phyloP scores from a whole-genome alignment of 2,113 vertebrate species.

The Cyanoliseus patagonus region DNA sequence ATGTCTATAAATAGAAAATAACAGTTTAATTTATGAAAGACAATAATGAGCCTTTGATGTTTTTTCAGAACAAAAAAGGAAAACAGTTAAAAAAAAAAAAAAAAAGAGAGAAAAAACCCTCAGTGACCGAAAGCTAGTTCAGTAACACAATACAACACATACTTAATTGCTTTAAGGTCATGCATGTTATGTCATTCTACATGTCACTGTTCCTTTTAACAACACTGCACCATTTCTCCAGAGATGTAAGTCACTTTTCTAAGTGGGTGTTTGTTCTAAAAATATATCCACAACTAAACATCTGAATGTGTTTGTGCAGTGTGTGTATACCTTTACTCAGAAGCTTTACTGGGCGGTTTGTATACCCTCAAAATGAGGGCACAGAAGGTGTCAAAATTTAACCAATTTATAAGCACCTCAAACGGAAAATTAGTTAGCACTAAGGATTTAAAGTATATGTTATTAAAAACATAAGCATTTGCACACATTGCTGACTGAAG shows the following conservation, averaged over 20 bases:
- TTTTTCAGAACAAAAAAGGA: background rate
- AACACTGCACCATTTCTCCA: background rate
- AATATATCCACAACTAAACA: background rate
- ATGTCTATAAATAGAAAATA: background rate
- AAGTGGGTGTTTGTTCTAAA: constrained; percentile 10
- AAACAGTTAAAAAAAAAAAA: background rate
- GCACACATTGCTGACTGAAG: background rate
- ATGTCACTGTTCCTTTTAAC: background rate
- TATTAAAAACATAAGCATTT: background rate
- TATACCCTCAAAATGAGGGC: background rate
- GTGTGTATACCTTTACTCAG: background rate
- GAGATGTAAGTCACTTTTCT: background rate
- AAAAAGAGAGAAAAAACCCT: background rate
- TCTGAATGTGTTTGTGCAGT: background rate
- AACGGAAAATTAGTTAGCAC: background rate
- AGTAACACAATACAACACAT: background rate
- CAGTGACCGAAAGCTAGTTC: background rate
- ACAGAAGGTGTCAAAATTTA: background rate
- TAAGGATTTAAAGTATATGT: background rate
- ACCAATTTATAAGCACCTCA: background rate
- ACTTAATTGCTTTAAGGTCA: background rate
- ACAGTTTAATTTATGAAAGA: background rate
- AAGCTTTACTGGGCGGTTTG: background rate
- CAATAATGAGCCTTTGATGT: background rate
- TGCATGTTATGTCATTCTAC: background rate